phyloP scores from a whole-genome alignment of 2,113 vertebrate species.

The Lagopus leucura region DNA sequence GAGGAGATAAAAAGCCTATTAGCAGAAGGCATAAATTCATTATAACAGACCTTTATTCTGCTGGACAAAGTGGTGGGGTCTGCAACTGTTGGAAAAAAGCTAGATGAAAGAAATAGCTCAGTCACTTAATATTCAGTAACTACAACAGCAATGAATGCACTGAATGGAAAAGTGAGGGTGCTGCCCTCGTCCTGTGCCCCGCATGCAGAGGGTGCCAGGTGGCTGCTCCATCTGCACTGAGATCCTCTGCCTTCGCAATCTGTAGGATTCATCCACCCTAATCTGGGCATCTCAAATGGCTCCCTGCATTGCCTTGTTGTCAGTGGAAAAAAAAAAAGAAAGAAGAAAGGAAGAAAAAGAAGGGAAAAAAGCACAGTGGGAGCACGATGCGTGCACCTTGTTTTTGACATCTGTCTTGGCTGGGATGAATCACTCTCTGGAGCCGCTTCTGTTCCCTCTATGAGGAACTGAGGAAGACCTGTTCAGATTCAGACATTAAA shows the following conservation, averaged over 20 bases:
- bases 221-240: neutral
- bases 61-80: neutral
- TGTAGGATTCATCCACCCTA: neutral
- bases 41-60: neutral
- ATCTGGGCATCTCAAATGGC: neutral
- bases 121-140: neutral
- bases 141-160: rapidly evolving
- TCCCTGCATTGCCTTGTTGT: neutral
- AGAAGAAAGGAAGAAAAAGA: neutral
- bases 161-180: neutral
- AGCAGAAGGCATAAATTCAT: neutral
- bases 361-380: rapidly evolving
- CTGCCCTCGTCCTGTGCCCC: neutral
- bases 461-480: neutral
- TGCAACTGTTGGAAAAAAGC: neutral
- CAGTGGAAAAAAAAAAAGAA: neutral
- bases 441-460: neutral
- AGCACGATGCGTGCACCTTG: neutral
- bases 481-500: neutral
- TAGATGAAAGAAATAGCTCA: neutral
- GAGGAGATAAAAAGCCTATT: neutral
- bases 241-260: neutral
- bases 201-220: rapidly evolving
- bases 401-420: neutral
- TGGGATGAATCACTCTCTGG: neutral